A percentile compares a stretch with the other conserved stretches of the same genome.
Conservation (phyloP, 2,797 vertebrate genomes). For the Pseudopleuronectes americanus region DNA sequence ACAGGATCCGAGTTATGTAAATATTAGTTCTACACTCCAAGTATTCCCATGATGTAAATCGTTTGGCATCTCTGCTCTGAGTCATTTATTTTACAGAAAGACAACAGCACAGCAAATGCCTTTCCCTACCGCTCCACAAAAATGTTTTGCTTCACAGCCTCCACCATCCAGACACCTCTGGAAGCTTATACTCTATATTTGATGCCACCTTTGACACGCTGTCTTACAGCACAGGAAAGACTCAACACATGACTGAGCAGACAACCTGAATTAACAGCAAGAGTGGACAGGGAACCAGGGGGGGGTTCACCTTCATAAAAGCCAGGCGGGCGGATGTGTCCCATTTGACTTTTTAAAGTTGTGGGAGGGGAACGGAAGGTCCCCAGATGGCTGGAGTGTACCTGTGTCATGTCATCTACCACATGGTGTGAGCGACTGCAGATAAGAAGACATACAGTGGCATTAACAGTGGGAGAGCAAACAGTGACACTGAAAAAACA, state of each 20-base stretch:
- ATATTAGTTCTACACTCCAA: conserved; percentile 25
- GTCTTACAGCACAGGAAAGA: conserved; percentile 35
- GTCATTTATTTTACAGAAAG: conserved; percentile 23
- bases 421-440: conserved; percentile 15
- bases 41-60: conserved; percentile 36
- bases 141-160: not conserved
- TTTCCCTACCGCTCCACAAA: not conserved
- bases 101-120: conserved; percentile 2
- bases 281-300: conserved; percentile 20
- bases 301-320: conserved; percentile 51
- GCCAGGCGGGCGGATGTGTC: conserved; percentile 22
- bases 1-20: conserved; percentile 23
- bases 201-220: conserved; percentile 38
- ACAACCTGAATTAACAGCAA: conserved; percentile 20
- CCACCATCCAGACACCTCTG: conserved; percentile 24
- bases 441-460: not conserved
- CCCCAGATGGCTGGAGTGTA: conserved; percentile 20
- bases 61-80: not conserved
- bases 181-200: conserved; percentile 36
- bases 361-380: conserved; percentile 16
- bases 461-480: not conserved
- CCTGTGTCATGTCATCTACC: conserved; percentile 29
- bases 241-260: conserved; percentile 47
- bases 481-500: not conserved
- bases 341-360: conserved; percentile 40